A percentile compares a stretch with the other conserved stretches of the same genome.
Conservation (phyloP, 2,888 invertebrate genomes). For the Scotopteryx bipunctaria region DNA sequence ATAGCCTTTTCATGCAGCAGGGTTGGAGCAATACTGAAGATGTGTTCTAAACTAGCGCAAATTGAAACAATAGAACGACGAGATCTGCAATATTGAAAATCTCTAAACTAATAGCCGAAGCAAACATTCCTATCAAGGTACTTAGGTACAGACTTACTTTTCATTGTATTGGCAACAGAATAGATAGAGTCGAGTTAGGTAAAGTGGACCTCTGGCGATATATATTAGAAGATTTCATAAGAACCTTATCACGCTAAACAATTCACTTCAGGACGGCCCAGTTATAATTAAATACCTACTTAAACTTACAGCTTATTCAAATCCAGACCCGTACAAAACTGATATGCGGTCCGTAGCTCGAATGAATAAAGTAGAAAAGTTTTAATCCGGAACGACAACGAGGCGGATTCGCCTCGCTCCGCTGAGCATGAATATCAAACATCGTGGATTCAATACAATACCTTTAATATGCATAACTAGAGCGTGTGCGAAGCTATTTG, state of each 20-base stretch:
- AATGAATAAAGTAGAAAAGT: slow-evolving; percentile 42
- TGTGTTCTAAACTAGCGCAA: slow-evolving; percentile 25
- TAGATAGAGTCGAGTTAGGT: neutral
- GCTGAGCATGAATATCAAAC: slow-evolving; percentile 46
- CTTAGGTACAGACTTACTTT: slow-evolving; percentile 7
- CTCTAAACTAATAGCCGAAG: slow-evolving; percentile 24
- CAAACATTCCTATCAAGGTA: slow-evolving; percentile 5
- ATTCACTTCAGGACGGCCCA: neutral
- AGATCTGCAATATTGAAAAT: slow-evolving; percentile 29
- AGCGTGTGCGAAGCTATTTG: slow-evolving; percentile 38
- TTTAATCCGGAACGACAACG: slow-evolving; percentile 43
- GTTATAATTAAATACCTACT: neutral
- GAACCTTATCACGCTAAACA: too few relatives aligned
- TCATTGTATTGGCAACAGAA: slow-evolving; percentile 2
- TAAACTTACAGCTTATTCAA: too few relatives aligned
- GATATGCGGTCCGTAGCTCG: slow-evolving; percentile 10
- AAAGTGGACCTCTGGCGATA: too few relatives aligned
- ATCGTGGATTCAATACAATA: slow-evolving; percentile 41
- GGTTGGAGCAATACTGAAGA: too few relatives aligned
- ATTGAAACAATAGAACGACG: slow-evolving; percentile 33
- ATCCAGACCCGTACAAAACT: slow-evolving; percentile 4
- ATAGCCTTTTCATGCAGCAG: slow-evolving; percentile 29
- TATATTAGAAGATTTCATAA: too few relatives aligned
- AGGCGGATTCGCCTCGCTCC: slow-evolving; percentile 43
- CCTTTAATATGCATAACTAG: slow-evolving; percentile 36